These are phyloP conservation scores for Drosophila nasuta DNA, from an alignment of 1,140 invertebrate genomes.

Conservation along the genomic window DNA sequence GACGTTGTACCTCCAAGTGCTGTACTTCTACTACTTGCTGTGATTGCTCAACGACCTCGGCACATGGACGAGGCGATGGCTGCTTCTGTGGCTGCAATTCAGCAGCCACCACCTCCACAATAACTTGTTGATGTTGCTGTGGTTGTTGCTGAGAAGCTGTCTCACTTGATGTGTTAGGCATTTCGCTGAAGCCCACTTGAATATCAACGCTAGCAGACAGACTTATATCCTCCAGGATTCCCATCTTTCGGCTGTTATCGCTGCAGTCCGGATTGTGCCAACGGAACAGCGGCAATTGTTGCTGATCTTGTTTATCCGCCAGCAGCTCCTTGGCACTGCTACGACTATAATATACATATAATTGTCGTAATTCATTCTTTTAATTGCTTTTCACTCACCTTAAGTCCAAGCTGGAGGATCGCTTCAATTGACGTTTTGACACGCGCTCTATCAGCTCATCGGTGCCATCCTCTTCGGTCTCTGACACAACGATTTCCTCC, in stretches of 20 bases:
- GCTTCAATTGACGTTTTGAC: conserved; percentile 8
- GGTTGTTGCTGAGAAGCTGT: not conserved
- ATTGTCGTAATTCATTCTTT: not conserved
- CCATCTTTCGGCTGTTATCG: conserved; percentile 29
- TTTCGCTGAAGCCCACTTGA: conserved; percentile 13
- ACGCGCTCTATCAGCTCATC: conserved; percentile 11
- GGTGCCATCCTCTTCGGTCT: conserved; percentile 10
- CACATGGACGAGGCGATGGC: too few relatives aligned
- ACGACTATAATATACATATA: not conserved
- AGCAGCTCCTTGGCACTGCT: not conserved
- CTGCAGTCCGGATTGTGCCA: conserved; percentile 54
- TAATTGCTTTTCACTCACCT: conserved; percentile 8
- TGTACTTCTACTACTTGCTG: not conserved
- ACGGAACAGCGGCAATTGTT: conserved; percentile 33
- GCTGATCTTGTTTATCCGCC: not conserved
- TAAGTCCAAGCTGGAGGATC: not conserved
- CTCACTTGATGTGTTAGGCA: not conserved
- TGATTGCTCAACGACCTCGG: not conserved
- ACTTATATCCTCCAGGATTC: not conserved
- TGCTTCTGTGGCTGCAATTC: conserved; percentile 2
- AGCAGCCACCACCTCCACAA: not conserved
- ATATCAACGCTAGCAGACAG: not conserved
- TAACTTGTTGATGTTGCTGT: not conserved
- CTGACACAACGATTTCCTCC: conserved; percentile 34
- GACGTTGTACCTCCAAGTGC: not conserved